Evolutionary conservation across 2,888 invertebrate species (phyloP), one percentile per base, ranked within the genome.

Genomic region (Alcis repandata): DNA sequence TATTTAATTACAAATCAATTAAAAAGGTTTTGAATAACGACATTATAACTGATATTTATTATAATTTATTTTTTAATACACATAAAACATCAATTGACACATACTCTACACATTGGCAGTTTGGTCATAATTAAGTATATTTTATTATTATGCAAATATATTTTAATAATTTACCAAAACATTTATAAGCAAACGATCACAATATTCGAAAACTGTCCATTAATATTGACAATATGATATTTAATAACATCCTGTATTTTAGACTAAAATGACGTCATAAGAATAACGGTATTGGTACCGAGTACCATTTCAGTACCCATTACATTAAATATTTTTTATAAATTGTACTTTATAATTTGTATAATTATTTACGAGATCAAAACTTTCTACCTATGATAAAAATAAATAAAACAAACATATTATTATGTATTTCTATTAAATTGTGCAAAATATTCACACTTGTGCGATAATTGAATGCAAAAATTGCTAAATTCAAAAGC

Each of bases 81-180:
- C 82, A 78, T 69, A 78, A 84, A 82, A 86, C 82, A 85, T 80
- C 76, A 75, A 89, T 89, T 89, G 89, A 89, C 90, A 80, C 74
- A 79, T 72, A 79, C 78, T 73, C 77, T 67, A 77, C 73, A 65
- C 72, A 77, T 79, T 71, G 82, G 82, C 82, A 83, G 82, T 83
- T 86, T 88, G 88, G 88, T 88, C 87, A 82, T 51, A 36, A 51
- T 51, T 8, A 51, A 2, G 19, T 36, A 70, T 64, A 67, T 70
- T 45, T 69, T 63, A 36, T 51, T 63, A 43, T 65, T 57, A 49
- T 15, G 48, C 48, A 49, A 46, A 40, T 63, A 61, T 70, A 59
- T 56, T 67, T 67, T 71, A 60, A 56, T 69, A 72, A 65, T 75
- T 75, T 46, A 46, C 1, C 43, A 20, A 68, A 69, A 70, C 67